These are phyloP conservation scores for Mythimna pallens DNA, from an alignment of 2,888 invertebrate species.

Conservation along the genomic window DNA sequence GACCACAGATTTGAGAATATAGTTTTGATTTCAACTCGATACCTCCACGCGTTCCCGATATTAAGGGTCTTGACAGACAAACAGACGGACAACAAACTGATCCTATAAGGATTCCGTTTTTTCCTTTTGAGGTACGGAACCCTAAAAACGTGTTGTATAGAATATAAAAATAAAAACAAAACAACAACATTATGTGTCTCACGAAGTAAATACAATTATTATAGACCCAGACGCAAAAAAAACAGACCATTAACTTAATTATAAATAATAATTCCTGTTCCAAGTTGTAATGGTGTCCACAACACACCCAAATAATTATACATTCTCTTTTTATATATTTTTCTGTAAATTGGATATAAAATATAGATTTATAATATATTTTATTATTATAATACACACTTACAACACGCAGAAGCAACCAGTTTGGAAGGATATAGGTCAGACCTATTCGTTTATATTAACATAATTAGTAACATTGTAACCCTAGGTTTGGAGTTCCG, in stretches of 20 bases:
- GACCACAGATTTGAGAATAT: too few relatives aligned
- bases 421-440: constrained; percentile 28
- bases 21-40: too few relatives aligned
- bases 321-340: constrained; percentile 34
- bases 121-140: too few relatives aligned
- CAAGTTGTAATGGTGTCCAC: constrained; percentile 24
- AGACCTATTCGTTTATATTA: constrained; percentile 19
- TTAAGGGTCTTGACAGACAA: too few relatives aligned
- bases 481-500: constrained; percentile 1
- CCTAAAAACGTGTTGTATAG: too few relatives aligned
- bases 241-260: neutral
- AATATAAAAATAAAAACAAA: too few relatives aligned
- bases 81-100: too few relatives aligned
- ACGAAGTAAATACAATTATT: neutral
- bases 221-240: neutral
- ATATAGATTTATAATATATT: neutral
- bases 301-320: constrained; percentile 2
- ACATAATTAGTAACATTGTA: constrained; percentile 23
- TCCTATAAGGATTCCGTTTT: too few relatives aligned
- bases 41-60: too few relatives aligned
- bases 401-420: constrained; percentile 14
- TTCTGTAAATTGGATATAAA: neutral
- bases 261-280: neutral
- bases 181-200: too few relatives aligned
- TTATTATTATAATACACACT: neutral